phyloP scores from a whole-genome alignment of 2,113 vertebrate genomes.

The Callipepla squamata region DNA sequence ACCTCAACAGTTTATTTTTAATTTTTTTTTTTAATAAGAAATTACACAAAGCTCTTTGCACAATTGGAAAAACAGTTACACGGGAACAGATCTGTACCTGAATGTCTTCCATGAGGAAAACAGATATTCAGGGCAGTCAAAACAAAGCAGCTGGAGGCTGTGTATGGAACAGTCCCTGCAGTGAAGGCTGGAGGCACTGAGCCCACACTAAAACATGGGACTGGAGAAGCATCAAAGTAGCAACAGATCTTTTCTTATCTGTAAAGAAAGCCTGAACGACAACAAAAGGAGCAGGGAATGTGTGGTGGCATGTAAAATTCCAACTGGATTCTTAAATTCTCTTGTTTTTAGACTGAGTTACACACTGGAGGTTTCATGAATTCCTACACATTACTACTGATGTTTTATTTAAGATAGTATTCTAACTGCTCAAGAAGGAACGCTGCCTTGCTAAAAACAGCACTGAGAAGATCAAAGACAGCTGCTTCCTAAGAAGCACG shows the following conservation, averaged over 20 bases:
- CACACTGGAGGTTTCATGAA: not conserved
- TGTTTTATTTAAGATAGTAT: not conserved
- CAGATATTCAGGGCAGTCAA: not conserved
- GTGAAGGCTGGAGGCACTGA: not conserved
- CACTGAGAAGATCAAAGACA: constrained; percentile 52
- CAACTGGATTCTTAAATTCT: not conserved
- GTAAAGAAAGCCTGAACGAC: not conserved
- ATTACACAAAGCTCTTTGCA: not conserved
- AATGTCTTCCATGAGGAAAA: not conserved
- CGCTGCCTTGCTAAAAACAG: not conserved
- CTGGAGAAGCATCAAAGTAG: not conserved
- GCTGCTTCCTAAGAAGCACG: constrained; percentile 36
- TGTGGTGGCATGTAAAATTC: not conserved
- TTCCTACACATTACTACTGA: not conserved
- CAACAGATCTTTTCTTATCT: not conserved
- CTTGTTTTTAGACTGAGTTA: not conserved
- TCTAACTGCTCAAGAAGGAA: not conserved
- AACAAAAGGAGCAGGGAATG: not conserved
- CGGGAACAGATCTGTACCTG: not conserved
- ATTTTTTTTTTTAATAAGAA: not conserved
- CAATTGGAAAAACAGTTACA: not conserved
- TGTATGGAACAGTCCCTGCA: not conserved
- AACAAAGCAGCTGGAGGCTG: not conserved
- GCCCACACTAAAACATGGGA: not conserved
- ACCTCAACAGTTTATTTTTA: not conserved